Evolutionary conservation across 2,888 invertebrate genomes (phyloP).

Genomic region (Conchocele bisecta): DNA sequence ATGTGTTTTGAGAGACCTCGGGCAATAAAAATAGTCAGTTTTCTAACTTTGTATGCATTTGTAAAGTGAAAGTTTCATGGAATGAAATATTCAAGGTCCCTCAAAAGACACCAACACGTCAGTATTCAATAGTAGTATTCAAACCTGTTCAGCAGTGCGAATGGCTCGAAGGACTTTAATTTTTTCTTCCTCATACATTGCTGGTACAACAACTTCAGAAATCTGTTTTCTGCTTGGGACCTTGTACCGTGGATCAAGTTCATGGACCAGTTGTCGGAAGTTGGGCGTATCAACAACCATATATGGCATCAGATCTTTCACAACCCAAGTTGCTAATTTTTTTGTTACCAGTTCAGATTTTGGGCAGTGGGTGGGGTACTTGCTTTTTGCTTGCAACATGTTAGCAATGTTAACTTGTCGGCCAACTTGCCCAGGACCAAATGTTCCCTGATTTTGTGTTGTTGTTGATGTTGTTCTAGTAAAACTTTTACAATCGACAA

Average conservation of each 20-base stretch:
- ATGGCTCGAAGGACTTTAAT: neutral
- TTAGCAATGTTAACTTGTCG: neutral
- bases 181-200: slow-evolving; percentile 2
- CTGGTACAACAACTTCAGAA: slow-evolving; percentile 14
- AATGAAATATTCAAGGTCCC: no score
- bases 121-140: no score
- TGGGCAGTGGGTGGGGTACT: neutral
- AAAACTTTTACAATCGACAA: no score
- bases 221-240: slow-evolving; percentile 15
- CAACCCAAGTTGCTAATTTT: slow-evolving; percentile 12
- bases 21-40: no score
- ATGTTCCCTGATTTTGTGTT: no score
- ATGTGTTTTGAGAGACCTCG: no score
- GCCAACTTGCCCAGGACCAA: no score
- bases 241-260: slow-evolving; percentile 1
- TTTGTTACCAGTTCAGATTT: neutral
- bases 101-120: no score
- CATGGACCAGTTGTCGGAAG: slow-evolving; percentile 5
- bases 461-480: no score
- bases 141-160: neutral
- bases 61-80: no score
- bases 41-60: no score
- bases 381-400: neutral
- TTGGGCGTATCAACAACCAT: slow-evolving; percentile 3
- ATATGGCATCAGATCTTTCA: slow-evolving; percentile 10